Evolutionary conservation across 2,797 vertebrate species (phyloP).

Genomic region (Hozukius guyotensis): DNA sequence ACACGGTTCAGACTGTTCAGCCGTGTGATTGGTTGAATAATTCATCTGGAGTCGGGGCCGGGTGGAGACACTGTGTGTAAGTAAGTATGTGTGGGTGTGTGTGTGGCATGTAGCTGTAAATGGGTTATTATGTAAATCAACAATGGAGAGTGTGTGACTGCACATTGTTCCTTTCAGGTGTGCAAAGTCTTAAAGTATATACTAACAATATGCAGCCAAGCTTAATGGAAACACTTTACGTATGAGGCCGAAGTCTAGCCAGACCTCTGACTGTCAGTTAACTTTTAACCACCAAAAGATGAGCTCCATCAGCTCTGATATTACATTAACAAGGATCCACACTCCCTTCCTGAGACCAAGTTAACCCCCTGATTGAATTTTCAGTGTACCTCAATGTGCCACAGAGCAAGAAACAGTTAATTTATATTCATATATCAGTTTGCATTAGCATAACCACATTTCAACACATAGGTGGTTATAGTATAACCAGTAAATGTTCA

Average conservation of each 20-base stretch:
- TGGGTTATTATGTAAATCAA: slow-evolving; percentile 62
- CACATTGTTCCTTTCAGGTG: slow-evolving; percentile 23
- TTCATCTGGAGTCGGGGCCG: slow-evolving; percentile 65
- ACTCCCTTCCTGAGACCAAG: not conserved
- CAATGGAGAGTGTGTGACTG: slow-evolving; percentile 34
- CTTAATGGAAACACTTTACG: slow-evolving; percentile 1
- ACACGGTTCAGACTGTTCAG: slow-evolving; percentile 65
- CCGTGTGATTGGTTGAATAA: slow-evolving; percentile 81
- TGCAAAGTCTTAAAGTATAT: not conserved
- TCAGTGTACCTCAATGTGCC: not conserved
- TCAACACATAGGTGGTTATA: not conserved
- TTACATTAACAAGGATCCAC: slow-evolving; percentile 42
- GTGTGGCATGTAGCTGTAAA: slow-evolving; percentile 40
- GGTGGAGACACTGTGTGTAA: slow-evolving; percentile 35
- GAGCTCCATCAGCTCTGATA: slow-evolving; percentile 17
- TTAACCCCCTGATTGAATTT: slow-evolving; percentile 4
- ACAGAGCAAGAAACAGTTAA: not conserved
- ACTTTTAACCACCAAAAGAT: slow-evolving; percentile 35
- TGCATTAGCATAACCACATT: not conserved
- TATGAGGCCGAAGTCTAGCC: not conserved
- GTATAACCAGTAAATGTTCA: not conserved
- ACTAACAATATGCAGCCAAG: not conserved
- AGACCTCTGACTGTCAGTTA: slow-evolving; percentile 25
- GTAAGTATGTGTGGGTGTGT: slow-evolving; percentile 30
- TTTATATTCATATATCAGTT: not conserved